Percentiles rank a stretch among this genome's conserved stretches.
phyloP scores from a whole-genome alignment of 2,888 invertebrate species.

The Clivina fossor region DNA sequence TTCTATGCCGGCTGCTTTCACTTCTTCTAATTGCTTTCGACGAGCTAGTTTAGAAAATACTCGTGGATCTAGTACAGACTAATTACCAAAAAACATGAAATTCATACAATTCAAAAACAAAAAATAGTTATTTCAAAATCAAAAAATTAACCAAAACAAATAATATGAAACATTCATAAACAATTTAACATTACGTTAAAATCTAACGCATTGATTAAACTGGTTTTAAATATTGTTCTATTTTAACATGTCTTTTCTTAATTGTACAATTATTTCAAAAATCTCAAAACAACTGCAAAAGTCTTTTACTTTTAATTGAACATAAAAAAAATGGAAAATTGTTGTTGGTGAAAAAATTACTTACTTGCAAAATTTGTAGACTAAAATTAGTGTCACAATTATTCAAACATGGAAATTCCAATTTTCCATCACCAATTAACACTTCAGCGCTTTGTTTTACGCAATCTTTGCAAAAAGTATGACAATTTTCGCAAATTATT shows the following conservation, averaged over 20 bases:
- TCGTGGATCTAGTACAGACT: slow-evolving; percentile 52
- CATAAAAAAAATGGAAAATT: too few species aligned
- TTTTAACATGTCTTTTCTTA: too few species aligned
- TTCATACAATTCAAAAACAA: neutral
- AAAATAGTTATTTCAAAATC: neutral
- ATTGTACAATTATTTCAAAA: too few species aligned
- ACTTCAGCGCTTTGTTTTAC: slow-evolving; percentile 51
- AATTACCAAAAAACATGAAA: slow-evolving; percentile 36
- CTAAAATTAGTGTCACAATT: slow-evolving; percentile 53
- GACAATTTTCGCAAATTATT: slow-evolving; percentile 48
- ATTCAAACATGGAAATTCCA: slow-evolving; percentile 55
- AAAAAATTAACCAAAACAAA: too few species aligned
- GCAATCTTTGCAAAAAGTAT: slow-evolving; percentile 55
- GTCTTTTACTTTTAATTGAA: too few species aligned
- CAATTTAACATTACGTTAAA: too few species aligned
- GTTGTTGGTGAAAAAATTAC: too few species aligned
- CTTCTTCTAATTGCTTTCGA: slow-evolving; percentile 57
- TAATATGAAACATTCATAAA: too few species aligned
- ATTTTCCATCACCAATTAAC: slow-evolving; percentile 52
- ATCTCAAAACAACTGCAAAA: too few species aligned
- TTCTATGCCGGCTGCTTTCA: slow-evolving; percentile 58
- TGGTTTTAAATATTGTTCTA: too few species aligned
- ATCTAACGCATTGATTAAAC: too few species aligned
- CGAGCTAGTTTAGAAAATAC: slow-evolving; percentile 55
- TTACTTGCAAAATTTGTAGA: slow-evolving; percentile 49